A percentile compares a stretch with the other conserved stretches of the same genome.
Evolutionary conservation across 2,888 invertebrate species (phyloP).

Genomic region (Agelastica alni): DNA sequence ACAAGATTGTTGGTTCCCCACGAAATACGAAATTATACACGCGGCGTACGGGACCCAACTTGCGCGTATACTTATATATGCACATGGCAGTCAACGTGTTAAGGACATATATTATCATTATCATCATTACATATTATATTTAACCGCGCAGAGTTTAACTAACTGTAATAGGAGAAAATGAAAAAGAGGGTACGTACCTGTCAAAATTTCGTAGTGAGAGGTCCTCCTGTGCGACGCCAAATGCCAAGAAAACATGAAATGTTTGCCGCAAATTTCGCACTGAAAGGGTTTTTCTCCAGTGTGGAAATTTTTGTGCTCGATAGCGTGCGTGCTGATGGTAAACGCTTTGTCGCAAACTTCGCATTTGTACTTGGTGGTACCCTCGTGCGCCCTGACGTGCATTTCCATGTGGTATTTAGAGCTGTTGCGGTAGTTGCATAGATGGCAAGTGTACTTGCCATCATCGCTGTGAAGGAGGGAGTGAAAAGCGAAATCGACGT

Average conservation of each 20-base stretch:
- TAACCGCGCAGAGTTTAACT: no score
- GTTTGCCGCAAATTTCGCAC: slow-evolving; percentile 53
- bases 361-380: slow-evolving; percentile 42
- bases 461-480: slow-evolving; percentile 48
- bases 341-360: slow-evolving; percentile 42
- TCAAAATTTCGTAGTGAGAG: slow-evolving; percentile 58
- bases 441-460: slow-evolving; percentile 47
- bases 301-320: slow-evolving; percentile 56
- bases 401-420: slow-evolving; percentile 46
- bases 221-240: slow-evolving; percentile 59
- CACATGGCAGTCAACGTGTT: no score
- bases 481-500: slow-evolving; percentile 49
- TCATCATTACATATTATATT: no score
- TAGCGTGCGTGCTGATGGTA: slow-evolving; percentile 58
- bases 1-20: no score
- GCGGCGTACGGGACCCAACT: no score
- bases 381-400: slow-evolving; percentile 45
- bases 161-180: no score
- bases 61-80: no score
- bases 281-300: slow-evolving; percentile 56
- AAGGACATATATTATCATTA: no score
- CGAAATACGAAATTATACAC: no score
- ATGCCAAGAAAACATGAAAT: slow-evolving; percentile 60
- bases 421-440: slow-evolving; percentile 45
- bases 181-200: slow-evolving; percentile 20